Evolutionary conservation across 2,113 vertebrate species (phyloP), one percentile per base, ranked within the genome.

Genomic region (Progne subis): DNA sequence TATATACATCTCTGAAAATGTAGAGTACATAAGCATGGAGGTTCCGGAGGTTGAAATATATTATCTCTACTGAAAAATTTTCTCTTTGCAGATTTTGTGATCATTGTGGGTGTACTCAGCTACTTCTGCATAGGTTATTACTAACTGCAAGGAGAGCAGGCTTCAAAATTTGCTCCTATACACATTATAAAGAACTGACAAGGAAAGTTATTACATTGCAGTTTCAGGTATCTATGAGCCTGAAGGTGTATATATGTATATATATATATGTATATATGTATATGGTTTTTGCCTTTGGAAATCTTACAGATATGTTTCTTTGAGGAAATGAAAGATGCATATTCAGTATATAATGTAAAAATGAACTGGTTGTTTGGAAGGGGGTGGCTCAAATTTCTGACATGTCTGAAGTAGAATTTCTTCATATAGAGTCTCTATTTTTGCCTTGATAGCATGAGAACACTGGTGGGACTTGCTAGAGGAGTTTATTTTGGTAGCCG

Each of bases 371-470:
- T 92, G 8, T 68, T 92, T 89, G 67, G 29, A 65, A 91, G 61
- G 70, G n/a, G 31, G n/a, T 60, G 57, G 74, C 61, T 95, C 3
- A 0, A 72, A 72, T 94, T 95, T 92, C 49, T 95, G 63, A 65
- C 82, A 69, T 50, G 53, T 82, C 60, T 80, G 69, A 95, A 87
- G 61, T 43, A 78, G 23, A 85, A 43, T 91, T 89, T 92, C 86
- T 95, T 95, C 75, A 85, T 92, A 82, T 55, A 91, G 46, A 69
- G 6, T 69, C 50, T 50, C 63, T 91, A 31, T 67, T 95, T 97
- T 94, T 95, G 47, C 63, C 55, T 95, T 47, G 50, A 69, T 69
- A 92, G 31, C 55, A 69, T 79, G 43, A 85, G 88, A 91, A 79
- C 29, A 20, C 59, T 74, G 63, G 59, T 93, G 70, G 50, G 67